Conservation (phyloP, 2,797 vertebrate species). For the Acanthiza pusilla region DNA sequence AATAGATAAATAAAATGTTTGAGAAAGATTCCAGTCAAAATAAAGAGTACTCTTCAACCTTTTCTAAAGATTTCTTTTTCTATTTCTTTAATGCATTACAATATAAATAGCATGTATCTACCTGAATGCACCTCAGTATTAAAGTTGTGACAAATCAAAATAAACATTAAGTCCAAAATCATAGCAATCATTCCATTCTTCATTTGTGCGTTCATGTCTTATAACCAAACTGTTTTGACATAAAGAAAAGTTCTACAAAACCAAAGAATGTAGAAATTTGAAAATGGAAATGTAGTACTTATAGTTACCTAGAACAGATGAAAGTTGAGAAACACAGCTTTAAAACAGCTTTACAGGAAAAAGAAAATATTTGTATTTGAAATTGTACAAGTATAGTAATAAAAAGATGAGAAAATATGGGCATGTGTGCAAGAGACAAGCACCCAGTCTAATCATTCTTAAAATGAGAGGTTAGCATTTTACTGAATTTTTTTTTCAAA, state of each 20-base stretch:
- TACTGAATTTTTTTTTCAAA: background rate
- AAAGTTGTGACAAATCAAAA: background rate
- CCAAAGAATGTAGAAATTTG: background rate
- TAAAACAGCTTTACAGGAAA: background rate
- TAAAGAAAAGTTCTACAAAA: background rate
- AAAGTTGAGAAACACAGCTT: background rate
- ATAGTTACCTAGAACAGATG: background rate
- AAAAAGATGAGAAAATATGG: background rate
- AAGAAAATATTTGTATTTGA: background rate
- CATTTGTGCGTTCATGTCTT: background rate
- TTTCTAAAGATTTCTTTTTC: background rate
- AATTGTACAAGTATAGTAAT: background rate
- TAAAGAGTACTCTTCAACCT: background rate
- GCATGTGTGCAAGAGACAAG: background rate
- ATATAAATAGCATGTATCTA: background rate
- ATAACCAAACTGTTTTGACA: background rate
- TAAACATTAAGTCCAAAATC: background rate
- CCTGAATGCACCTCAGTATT: background rate
- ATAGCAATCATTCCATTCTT: background rate
- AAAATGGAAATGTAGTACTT: background rate
- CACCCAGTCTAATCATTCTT: background rate
- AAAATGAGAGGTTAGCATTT: background rate
- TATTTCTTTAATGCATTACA: background rate
- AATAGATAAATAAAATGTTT: background rate
- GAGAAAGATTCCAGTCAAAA: background rate